phyloP scores from a whole-genome alignment of 2,797 vertebrate genomes.

The Pogoniulus pusillus region DNA sequence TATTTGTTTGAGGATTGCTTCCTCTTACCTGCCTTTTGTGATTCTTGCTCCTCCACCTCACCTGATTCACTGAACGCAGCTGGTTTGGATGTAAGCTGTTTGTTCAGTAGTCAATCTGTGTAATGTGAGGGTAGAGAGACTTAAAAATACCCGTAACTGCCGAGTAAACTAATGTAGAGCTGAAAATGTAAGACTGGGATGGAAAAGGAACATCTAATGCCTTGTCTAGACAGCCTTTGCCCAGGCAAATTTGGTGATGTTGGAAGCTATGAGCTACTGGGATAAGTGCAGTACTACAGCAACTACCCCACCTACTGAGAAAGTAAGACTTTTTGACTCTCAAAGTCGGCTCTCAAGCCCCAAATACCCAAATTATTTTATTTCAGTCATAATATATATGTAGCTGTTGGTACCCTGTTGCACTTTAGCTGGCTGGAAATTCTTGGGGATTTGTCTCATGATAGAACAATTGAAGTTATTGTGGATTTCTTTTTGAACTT shows the following conservation, averaged over 20 bases:
- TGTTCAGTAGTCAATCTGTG: neutral
- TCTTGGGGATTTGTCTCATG: neutral
- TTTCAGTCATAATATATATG: neutral
- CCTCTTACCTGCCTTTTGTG: neutral
- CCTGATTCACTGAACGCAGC: neutral
- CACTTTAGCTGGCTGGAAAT: neutral
- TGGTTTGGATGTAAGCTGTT: fast-evolving
- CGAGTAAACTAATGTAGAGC: neutral
- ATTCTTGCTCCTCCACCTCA: neutral
- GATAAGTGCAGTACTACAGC: neutral
- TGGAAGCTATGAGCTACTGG: neutral
- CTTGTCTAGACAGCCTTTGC: neutral
- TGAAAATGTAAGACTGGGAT: neutral
- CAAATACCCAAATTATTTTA: neutral
- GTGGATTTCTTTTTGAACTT: neutral
- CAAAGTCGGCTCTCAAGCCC: neutral
- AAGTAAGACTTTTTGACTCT: neutral
- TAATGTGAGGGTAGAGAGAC: neutral
- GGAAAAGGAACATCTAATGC: neutral
- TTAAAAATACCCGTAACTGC: neutral
- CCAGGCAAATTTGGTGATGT: neutral
- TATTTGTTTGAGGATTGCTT: neutral
- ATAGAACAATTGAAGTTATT: neutral
- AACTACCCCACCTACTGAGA: neutral
- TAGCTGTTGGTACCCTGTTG: neutral